Evolutionary conservation across 2,888 invertebrate genomes (phyloP).

Genomic region (Temnothorax rugatulus): DNA sequence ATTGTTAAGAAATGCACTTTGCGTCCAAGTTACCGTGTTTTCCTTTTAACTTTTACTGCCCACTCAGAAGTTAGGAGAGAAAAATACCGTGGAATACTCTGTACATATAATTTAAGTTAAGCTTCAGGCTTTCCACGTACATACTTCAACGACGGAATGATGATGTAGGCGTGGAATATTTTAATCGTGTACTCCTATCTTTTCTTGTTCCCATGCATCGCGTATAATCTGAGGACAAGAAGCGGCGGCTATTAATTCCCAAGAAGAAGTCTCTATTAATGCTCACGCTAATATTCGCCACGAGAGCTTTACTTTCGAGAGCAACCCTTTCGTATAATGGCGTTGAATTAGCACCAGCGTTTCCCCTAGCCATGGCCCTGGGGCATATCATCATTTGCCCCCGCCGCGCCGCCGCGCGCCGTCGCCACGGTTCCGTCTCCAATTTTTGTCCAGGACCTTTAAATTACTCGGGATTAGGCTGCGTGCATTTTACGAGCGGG

Average conservation of each 20-base stretch:
- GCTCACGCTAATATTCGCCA: slow-evolving; percentile 52
- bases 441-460: slow-evolving; percentile 74
- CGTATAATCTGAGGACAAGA: not conserved
- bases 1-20: not conserved
- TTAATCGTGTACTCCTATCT: not conserved
- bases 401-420: slow-evolving; percentile 10
- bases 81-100: not conserved
- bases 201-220: not conserved
- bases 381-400: slow-evolving; percentile 52
- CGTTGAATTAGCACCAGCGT: slow-evolving; percentile 77
- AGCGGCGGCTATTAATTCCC: slow-evolving; percentile 36
- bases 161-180: not conserved
- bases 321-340: slow-evolving; percentile 79
- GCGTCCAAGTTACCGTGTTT: not conserved
- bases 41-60: not conserved
- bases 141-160: not conserved
- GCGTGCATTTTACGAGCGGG: slow-evolving; percentile 78
- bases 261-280: slow-evolving; percentile 47
- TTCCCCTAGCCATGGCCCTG: slow-evolving; percentile 58
- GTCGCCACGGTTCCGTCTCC: slow-evolving; percentile 49
- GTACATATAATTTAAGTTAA: not conserved
- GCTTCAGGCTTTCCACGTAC: not conserved
- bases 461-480: slow-evolving; percentile 79
- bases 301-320: slow-evolving; percentile 63
- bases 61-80: not conserved